Evolutionary conservation across 1,140 invertebrate species (phyloP), one percentile per base, ranked within the genome.

Genomic region (Pteromalus puparum): DNA sequence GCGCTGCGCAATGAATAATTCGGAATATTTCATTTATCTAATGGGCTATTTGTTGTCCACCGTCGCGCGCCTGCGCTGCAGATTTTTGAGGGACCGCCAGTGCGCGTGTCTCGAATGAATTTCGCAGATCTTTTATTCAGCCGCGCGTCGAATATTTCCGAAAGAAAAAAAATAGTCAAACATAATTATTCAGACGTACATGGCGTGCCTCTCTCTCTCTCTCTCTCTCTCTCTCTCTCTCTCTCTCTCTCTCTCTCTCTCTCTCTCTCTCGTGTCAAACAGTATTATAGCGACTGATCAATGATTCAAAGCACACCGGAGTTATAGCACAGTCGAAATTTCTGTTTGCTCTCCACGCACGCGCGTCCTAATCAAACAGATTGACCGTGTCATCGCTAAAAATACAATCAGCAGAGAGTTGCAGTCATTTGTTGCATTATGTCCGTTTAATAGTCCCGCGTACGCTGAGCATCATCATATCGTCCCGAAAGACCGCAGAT

Each of bases 341-440:
- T 61, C 53, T n/a, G 53, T 61, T 61, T 61, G 21, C 53, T 4
- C 7, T 61, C 53, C 2, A 61, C 21, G 21, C 53, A 4, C 1
- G 13, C 46, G 53, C 26, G 13, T 79, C 77, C 34, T 72, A 81
- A 81, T 81, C 38, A 81, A 81, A 72, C 24, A 72, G 38, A 48
- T 72, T 28, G 65, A 53, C 48, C 48, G 48, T 61, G 53, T 7
- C 53, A n/a, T 6, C 21, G 30, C 24, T 30, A 80, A 67, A 70
- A 80, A 80, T 80, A 70, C 10, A 46, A 72, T 72, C n/a, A 28
- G 30, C n/a, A 26, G 42, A 42, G 38, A 42, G 38, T 7, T 18
- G 13, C 53, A 61, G 53, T n/a, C 53, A 61, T 75, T 76, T 82
- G 53, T 46, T 68, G 74, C 42, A 82, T 82, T 76, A 82, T 61